Evolutionary conservation across 35 echinoderm and acorn worm genomes (phyloP).

Genomic region (Chiridota heheva): DNA sequence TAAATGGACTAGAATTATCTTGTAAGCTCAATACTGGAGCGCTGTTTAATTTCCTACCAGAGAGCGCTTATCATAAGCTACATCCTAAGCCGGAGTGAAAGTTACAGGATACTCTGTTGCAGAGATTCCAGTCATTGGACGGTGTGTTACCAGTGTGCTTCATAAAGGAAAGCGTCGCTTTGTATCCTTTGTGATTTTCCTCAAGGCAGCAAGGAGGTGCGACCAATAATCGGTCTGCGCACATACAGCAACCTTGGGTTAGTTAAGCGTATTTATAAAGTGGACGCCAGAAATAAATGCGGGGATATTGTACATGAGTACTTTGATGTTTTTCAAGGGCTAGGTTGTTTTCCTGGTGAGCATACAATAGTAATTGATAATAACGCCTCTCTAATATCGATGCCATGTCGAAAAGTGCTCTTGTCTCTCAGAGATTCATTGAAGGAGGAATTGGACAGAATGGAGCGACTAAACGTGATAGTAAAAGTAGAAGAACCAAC

Average conservation of each 20-base stretch:
- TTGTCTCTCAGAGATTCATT: neutral
- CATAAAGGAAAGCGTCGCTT: too few relatives aligned
- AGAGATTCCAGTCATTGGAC: too few relatives aligned
- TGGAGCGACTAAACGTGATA: slow-evolving; percentile 7
- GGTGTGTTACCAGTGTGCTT: too few relatives aligned
- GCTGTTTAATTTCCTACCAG: slow-evolving; percentile 39
- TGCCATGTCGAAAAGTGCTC: neutral
- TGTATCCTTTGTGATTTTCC: too few relatives aligned
- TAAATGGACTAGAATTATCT: slow-evolving; percentile 15
- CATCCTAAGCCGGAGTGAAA: neutral
- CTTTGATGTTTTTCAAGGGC: neutral
- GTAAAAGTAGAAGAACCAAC: slow-evolving; percentile 33
- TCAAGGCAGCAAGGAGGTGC: neutral
- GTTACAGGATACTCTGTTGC: slow-evolving; percentile 26
- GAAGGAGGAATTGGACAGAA: neutral
- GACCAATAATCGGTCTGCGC: neutral
- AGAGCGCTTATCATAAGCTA: slow-evolving; percentile 9
- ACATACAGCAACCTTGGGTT: neutral
- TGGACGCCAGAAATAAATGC: too few relatives aligned
- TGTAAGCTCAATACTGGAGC: slow-evolving; percentile 53
- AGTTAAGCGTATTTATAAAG: too few relatives aligned
- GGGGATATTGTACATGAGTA: too few relatives aligned
- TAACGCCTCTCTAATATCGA: neutral
- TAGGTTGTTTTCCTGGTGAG: neutral
- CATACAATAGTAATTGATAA: neutral